Evolutionary conservation across 2,888 invertebrate genomes (phyloP).

Genomic region (Melieria picta): DNA sequence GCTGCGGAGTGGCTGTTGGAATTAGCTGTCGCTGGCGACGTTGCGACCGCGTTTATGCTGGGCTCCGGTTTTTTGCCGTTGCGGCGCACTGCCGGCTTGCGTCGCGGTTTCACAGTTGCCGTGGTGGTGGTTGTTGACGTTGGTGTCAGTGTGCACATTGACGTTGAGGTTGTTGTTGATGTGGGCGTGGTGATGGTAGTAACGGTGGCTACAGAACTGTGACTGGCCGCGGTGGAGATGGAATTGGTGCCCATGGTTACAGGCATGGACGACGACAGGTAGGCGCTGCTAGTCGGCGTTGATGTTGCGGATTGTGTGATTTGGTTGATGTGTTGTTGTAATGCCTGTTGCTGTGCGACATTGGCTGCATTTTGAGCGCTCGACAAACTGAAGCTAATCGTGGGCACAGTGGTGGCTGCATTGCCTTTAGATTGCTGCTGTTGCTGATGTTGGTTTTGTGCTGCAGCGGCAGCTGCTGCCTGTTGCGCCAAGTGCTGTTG

Average conservation of each 20-base stretch:
- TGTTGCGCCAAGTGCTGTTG: constrained; percentile 54
- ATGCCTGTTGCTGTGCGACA: constrained; percentile 37
- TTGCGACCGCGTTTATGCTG: constrained; percentile 24
- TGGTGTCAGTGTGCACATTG: neutral
- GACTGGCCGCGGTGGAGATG: constrained; percentile 29
- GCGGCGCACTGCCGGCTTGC: constrained; percentile 62
- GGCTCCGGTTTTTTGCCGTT: constrained; percentile 62
- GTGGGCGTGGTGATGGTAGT: constrained; percentile 12
- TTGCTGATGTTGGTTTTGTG: constrained; percentile 46
- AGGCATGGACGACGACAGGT: constrained; percentile 14
- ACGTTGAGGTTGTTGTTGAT: constrained; percentile 20
- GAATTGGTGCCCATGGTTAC: constrained; percentile 38
- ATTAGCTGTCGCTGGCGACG: constrained; percentile 12
- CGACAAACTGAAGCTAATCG: constrained; percentile 36
- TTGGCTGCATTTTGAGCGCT: constrained; percentile 5
- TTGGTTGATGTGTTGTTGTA: constrained; percentile 48
- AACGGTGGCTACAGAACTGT: constrained; percentile 26
- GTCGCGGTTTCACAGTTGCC: constrained; percentile 61
- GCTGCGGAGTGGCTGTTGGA: constrained; percentile 27
- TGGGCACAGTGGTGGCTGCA: constrained; percentile 14
- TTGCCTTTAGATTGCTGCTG: constrained; percentile 27
- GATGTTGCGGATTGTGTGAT: neutral
- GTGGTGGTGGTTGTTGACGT: constrained; percentile 50
- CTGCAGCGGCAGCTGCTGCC: constrained; percentile 38
- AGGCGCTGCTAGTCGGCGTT: constrained; percentile 38